phyloP scores from a whole-genome alignment of 1,140 invertebrate genomes.

The Triops longicaudatus region DNA sequence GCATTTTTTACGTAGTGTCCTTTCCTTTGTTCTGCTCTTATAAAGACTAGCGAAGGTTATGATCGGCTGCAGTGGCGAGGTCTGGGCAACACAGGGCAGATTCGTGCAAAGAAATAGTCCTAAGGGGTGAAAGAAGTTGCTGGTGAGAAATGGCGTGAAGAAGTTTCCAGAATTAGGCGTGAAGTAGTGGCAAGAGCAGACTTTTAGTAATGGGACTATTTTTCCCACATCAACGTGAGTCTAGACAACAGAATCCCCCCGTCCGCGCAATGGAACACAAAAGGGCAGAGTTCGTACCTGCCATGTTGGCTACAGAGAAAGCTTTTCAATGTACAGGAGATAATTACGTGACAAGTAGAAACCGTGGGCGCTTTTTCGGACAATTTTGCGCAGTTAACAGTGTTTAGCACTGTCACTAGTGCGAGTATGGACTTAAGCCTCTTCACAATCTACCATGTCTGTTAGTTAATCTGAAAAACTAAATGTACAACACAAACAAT shows the following conservation, averaged over 20 bases:
- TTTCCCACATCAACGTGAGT: not conserved
- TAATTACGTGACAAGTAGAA: no score
- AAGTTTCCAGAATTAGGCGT: not conserved
- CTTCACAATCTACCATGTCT: no score
- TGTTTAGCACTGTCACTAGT: no score
- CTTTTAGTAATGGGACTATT: not conserved
- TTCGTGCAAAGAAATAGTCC: not conserved
- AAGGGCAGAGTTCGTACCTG: not conserved
- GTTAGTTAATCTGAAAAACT: no score
- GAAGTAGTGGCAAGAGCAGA: not conserved
- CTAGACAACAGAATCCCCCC: slow-evolving; percentile 1
- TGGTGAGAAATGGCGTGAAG: slow-evolving; percentile 1
- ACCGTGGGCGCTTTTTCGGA: no score
- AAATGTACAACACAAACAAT: no score
- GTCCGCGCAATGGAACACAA: not conserved
- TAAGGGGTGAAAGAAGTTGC: not conserved
- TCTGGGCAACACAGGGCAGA: not conserved
- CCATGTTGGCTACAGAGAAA: not conserved
- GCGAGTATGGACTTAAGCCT: no score
- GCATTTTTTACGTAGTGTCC: not conserved
- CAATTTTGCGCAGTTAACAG: no score
- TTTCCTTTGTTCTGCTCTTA: no score
- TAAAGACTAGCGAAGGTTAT: not conserved
- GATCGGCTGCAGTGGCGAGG: not conserved
- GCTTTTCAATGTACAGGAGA: no score